Base-by-base conservation (phyloP, 2,113 vertebrate species). In the Zosterops pallidus region DNA sequence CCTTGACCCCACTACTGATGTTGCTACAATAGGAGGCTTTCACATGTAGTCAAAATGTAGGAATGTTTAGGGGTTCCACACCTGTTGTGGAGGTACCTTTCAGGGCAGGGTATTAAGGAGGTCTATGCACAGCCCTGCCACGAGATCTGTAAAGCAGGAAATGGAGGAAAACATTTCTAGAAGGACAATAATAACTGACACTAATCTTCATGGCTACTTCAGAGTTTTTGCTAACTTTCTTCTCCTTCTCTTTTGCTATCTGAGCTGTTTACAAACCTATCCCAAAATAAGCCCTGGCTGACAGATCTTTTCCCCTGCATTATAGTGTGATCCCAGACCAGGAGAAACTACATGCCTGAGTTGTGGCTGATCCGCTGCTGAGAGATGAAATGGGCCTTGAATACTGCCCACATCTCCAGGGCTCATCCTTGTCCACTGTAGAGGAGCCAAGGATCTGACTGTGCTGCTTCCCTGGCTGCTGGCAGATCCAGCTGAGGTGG, bases 301-400 rank as follows among this genome's bases (percentile, higher is more conserved):
- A 74, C 23, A 81, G 26, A 8, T 55, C 63, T 35, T 67, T 75
- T 86, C 6, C 20, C 19, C 9, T 6, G 1, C 5, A 8, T 67
- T 37, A 22, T 12, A 29, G 2, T 47, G 33, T 33, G 26, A 64
- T 81, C 17, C 25, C 33, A 62, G 25, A 14, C 46, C 31, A 47
- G 18, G 17, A 60, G n/a, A 80, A 75, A 14, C 14, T 9, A 19
- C 23, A 7, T 31, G 19, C 10, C 17, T 35, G 39, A 63, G 16
- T 0, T 0, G 0, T 0, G 0, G 37, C 28, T 77, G 39, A 8
- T 55, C 41, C 6, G 74, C 25, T 72, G 67, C 41, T 46, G 31
- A 46, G 15, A 46, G 41, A 37, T 9, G 5, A 63, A 49, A 46
- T 1, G 1, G 33, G 3, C 35, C 41, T 29, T 47, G 50, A 78